phyloP scores from a whole-genome alignment of 1,140 invertebrate genomes.

The Whitmania pigra region DNA sequence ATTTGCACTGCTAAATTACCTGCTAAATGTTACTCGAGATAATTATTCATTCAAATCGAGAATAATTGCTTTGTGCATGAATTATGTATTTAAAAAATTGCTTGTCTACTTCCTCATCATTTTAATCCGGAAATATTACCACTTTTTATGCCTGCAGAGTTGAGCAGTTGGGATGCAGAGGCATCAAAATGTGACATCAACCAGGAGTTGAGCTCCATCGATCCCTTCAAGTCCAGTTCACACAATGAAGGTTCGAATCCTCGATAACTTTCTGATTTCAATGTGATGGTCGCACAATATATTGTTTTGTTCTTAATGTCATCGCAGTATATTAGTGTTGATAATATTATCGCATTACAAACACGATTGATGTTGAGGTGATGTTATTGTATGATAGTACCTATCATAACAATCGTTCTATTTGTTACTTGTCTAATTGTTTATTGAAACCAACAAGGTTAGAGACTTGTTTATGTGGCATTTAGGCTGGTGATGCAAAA shows the following conservation, averaged over 20 bases:
- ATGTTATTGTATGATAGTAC: too few relatives aligned
- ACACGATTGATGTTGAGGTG: too few relatives aligned
- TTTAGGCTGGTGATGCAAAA: too few relatives aligned
- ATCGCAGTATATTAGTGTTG: not conserved
- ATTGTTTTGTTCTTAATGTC: not conserved
- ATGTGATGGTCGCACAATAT: too few relatives aligned
- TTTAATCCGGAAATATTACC: not conserved
- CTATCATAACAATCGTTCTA: too few relatives aligned
- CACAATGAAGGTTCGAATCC: not conserved
- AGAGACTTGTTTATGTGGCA: too few relatives aligned
- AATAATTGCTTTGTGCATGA: not conserved
- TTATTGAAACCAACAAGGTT: too few relatives aligned
- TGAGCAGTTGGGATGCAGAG: slow-evolving; percentile 11
- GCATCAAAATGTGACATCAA: slow-evolving; percentile 17
- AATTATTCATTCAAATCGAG: not conserved
- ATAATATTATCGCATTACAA: too few relatives aligned
- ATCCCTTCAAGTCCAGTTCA: not conserved
- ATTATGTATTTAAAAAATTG: not conserved
- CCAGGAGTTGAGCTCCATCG: slow-evolving; percentile 5
- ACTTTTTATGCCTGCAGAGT: slow-evolving; percentile 1
- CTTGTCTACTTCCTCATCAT: not conserved
- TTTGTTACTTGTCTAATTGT: too few relatives aligned
- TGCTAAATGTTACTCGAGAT: not conserved
- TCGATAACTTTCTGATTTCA: too few relatives aligned
- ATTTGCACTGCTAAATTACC: too few relatives aligned